These are phyloP conservation scores for Microcebus tavaratra DNA, from an alignment of 2,113 vertebrate species.

Conservation along the genomic window DNA sequence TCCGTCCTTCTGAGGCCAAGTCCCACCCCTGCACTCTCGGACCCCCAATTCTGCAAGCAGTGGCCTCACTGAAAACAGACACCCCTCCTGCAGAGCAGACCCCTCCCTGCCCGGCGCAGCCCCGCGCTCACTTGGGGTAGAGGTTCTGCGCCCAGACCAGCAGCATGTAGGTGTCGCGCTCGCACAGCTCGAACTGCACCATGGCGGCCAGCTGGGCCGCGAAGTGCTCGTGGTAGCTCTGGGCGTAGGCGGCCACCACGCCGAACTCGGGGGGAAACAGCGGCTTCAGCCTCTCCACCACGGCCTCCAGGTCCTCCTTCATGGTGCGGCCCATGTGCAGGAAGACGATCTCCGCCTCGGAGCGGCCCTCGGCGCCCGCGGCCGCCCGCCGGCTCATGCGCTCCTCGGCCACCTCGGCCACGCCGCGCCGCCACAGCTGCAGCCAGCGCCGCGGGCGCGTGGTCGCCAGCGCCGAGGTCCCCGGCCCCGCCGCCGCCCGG, in stretches of 20 bases:
- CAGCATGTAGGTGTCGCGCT: slow-evolving; percentile 87
- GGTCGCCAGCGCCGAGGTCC: not conserved
- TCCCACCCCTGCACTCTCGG: accelerated
- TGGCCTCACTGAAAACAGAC: not conserved
- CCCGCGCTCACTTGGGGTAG: slow-evolving; percentile 88
- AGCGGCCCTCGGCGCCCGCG: slow-evolving; percentile 56
- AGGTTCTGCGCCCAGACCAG: slow-evolving; percentile 89
- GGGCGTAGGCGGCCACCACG: slow-evolving; percentile 87
- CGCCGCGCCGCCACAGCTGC: slow-evolving; percentile 79
- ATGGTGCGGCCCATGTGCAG: slow-evolving; percentile 87
- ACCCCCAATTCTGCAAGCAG: too few relatives aligned
- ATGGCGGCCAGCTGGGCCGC: slow-evolving; percentile 79
- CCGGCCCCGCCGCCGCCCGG: slow-evolving; percentile 65
- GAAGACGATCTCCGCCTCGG: slow-evolving; percentile 85
- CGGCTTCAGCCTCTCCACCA: slow-evolving; percentile 83
- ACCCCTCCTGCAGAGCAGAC: accelerated
- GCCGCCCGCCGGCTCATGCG: slow-evolving; percentile 77
- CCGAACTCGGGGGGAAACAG: slow-evolving; percentile 88
- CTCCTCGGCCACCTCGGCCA: slow-evolving; percentile 81
- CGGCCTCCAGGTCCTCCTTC: slow-evolving; percentile 88
- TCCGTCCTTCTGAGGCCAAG: not conserved
- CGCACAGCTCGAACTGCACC: slow-evolving; percentile 80
- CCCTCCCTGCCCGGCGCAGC: not conserved
- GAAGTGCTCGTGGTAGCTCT: slow-evolving; percentile 89
- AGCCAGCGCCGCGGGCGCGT: slow-evolving; percentile 87